A percentile compares a stretch with the other conserved stretches of the same genome.
Conservation (phyloP, 2,888 invertebrate species). For the Hypsopygia costalis region DNA sequence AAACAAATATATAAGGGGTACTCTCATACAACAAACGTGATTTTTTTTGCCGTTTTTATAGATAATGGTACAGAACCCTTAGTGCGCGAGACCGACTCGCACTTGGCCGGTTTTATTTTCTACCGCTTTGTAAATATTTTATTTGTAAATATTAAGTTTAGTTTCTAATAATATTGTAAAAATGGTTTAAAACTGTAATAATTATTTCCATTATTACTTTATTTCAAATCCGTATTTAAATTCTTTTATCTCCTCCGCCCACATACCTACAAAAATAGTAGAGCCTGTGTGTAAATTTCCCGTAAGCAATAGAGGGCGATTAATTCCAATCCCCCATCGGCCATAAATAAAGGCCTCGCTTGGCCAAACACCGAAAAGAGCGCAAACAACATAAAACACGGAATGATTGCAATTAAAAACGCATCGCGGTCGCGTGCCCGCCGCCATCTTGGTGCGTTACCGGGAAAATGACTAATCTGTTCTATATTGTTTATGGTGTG, state of each 20-base stretch:
- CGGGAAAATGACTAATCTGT: not conserved
- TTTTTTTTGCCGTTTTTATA: too few relatives aligned
- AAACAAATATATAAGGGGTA: too few relatives aligned
- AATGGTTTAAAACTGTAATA: too few relatives aligned
- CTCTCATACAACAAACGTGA: too few relatives aligned
- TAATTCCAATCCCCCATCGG: constrained; percentile 62
- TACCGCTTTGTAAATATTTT: too few relatives aligned
- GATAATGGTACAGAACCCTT: too few relatives aligned
- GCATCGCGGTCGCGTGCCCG: constrained; percentile 69
- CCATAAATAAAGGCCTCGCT: constrained; percentile 71
- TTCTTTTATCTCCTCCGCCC: not conserved
- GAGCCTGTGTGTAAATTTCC: constrained; percentile 5
- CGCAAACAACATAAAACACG: constrained; percentile 79
- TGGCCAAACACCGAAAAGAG: constrained; percentile 64
- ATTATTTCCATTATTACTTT: too few relatives aligned
- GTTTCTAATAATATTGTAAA: too few relatives aligned
- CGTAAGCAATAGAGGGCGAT: constrained; percentile 26
- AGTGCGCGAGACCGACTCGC: too few relatives aligned
- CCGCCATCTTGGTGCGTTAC: constrained; percentile 60
- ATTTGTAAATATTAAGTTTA: too few relatives aligned
- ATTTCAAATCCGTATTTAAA: not conserved
- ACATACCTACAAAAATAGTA: not conserved
- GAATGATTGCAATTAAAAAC: constrained; percentile 80
- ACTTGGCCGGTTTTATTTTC: too few relatives aligned
- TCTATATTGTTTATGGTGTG: too few relatives aligned